Conservation (phyloP, 1,140 invertebrate genomes). For the Cecropterus lyciades region DNA sequence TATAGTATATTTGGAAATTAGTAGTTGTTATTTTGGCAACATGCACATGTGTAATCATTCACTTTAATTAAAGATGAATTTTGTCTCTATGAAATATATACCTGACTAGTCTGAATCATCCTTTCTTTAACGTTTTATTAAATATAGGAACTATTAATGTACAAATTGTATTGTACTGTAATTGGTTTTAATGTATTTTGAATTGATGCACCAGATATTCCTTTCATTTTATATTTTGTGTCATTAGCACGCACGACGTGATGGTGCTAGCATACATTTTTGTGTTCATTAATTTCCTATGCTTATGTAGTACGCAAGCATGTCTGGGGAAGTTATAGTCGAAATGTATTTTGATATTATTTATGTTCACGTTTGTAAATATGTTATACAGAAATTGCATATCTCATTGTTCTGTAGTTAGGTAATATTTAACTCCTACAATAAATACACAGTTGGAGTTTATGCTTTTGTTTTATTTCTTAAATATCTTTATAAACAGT, state of each 20-base stretch:
- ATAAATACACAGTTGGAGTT: slow-evolving; percentile 74
- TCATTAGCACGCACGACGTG: slow-evolving; percentile 34
- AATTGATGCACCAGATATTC: slow-evolving; percentile 4
- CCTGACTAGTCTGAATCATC: background rate
- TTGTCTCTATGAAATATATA: too few species aligned
- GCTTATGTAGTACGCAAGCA: slow-evolving; percentile 37
- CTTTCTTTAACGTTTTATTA: background rate
- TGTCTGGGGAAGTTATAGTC: slow-evolving; percentile 40
- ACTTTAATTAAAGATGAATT: too few species aligned
- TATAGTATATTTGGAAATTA: too few species aligned
- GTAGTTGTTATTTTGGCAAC: too few species aligned
- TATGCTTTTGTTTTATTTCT: slow-evolving; percentile 40
- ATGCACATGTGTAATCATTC: too few species aligned
- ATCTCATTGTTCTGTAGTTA: slow-evolving; percentile 80
- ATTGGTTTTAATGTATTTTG: background rate
- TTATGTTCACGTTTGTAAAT: slow-evolving; percentile 81
- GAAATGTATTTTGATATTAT: slow-evolving; percentile 81
- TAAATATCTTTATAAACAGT: slow-evolving; percentile 3
- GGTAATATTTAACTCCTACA: slow-evolving; percentile 56
- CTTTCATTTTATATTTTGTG: slow-evolving; percentile 14
- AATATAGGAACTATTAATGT: slow-evolving; percentile 1
- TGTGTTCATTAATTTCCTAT: slow-evolving; percentile 51
- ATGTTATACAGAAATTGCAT: slow-evolving; percentile 74
- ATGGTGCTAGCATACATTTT: slow-evolving; percentile 61
- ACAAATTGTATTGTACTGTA: background rate